phyloP scores from a whole-genome alignment of 2,113 vertebrate species.

The Peromyscus maniculatus region DNA sequence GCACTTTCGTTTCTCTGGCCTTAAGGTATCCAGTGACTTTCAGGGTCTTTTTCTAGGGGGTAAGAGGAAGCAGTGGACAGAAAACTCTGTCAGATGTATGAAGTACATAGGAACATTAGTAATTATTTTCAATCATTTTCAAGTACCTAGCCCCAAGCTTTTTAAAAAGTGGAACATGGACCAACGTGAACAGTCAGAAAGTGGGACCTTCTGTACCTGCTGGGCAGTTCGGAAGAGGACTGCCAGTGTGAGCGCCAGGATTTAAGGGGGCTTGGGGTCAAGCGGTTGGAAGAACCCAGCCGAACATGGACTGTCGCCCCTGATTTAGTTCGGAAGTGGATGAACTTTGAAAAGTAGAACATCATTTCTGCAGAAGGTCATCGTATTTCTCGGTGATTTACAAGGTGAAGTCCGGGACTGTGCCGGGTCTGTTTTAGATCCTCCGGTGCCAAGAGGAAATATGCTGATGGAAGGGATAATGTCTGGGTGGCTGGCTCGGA shows the following conservation, averaged over 20 bases:
- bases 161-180: conserved; percentile 30
- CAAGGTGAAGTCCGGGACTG: conserved; percentile 66
- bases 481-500: neutral
- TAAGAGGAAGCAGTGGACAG: neutral
- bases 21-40: neutral
- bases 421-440: conserved; percentile 73
- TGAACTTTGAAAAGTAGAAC: conserved; percentile 77
- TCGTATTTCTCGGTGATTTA: conserved; percentile 84
- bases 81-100: neutral
- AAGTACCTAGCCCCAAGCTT: conserved; percentile 21
- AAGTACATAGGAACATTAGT: neutral
- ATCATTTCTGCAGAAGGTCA: conserved; percentile 77
- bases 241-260: conserved; percentile 18
- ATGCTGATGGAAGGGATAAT: conserved; percentile 77
- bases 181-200: neutral
- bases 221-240: conserved; percentile 7
- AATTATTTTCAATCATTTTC: conserved; percentile 30
- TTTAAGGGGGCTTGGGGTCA: conserved; percentile 72
- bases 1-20: neutral
- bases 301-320: neutral
- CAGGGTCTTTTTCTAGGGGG: neutral
- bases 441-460: conserved; percentile 79
- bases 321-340: conserved; percentile 49
- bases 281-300: conserved; percentile 60
- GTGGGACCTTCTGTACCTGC: neutral